Percentiles rank a stretch among this genome's conserved stretches.
Evolutionary conservation across 1,140 invertebrate genomes (phyloP).

Genomic region (Homarus americanus): DNA sequence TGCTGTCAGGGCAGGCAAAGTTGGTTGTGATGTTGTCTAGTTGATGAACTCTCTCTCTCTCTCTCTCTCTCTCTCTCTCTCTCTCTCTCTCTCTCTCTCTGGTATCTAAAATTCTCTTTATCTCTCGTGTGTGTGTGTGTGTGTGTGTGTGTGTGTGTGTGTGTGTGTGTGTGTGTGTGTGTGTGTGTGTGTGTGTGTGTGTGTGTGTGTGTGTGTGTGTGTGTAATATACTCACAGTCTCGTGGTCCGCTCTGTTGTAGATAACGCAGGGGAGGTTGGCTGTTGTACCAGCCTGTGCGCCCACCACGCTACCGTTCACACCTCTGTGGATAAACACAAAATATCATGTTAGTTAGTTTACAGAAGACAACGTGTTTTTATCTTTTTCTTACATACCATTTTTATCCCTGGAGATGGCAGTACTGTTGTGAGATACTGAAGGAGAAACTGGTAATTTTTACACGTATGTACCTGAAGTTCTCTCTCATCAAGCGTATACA

Average conservation of each 20-base stretch:
- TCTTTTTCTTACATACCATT: no score
- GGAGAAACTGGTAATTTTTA: no score
- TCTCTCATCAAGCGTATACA: no score
- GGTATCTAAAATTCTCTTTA: not conserved
- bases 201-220: not conserved
- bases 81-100: slow-evolving; percentile 43
- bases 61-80: slow-evolving; percentile 49
- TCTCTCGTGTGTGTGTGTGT: not conserved
- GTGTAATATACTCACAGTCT: slow-evolving; percentile 24
- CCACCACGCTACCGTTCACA: slow-evolving; percentile 44
- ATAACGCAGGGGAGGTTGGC: slow-evolving; percentile 51
- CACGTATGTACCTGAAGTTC: no score
- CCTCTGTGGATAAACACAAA: not conserved
- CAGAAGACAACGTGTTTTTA: not conserved
- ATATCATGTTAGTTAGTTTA: not conserved
- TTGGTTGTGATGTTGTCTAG: no score
- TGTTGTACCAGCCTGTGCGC: slow-evolving; percentile 44
- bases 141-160: not conserved
- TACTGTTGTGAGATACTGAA: no score
- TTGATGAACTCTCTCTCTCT: slow-evolving; percentile 10
- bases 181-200: not conserved
- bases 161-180: not conserved
- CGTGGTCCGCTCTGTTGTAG: slow-evolving; percentile 49
- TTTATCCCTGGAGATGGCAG: no score
- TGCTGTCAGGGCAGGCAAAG: no score